phyloP scores from a whole-genome alignment of 2,113 vertebrate species.

The Apeltes quadracus region DNA sequence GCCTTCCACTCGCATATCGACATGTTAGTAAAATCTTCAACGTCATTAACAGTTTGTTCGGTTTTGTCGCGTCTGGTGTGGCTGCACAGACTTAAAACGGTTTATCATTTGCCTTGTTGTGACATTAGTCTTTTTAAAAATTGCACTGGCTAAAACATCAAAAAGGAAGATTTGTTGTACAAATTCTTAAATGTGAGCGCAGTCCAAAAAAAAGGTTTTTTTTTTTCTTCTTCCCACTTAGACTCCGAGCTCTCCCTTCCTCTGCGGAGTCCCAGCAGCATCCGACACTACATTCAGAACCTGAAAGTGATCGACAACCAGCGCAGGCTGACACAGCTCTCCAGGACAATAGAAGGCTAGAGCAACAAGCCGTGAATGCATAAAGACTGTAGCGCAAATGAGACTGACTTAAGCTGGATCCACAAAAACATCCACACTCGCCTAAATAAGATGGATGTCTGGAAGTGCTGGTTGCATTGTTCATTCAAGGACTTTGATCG shows the following conservation, averaged over 20 bases:
- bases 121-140: neutral
- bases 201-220: neutral
- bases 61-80: neutral
- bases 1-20: constrained; percentile 83
- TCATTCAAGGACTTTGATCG: neutral
- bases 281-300: constrained; percentile 88
- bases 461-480: neutral
- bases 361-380: neutral
- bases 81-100: neutral
- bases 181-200: neutral
- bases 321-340: constrained; percentile 88
- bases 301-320: constrained; percentile 92
- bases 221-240: constrained; percentile 51
- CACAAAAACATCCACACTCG: constrained; percentile 16
- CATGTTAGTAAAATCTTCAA: constrained; percentile 78
- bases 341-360: constrained; percentile 84
- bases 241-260: constrained; percentile 87
- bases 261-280: constrained; percentile 79
- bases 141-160: neutral
- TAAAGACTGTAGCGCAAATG: constrained; percentile 22
- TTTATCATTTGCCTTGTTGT: neutral
- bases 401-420: constrained; percentile 5
- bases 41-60: neutral
- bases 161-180: neutral
- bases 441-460: neutral